A percentile compares a stretch with the other conserved stretches of the same genome.
Conservation (phyloP, 1,140 invertebrate genomes). For the Battus philenor region DNA sequence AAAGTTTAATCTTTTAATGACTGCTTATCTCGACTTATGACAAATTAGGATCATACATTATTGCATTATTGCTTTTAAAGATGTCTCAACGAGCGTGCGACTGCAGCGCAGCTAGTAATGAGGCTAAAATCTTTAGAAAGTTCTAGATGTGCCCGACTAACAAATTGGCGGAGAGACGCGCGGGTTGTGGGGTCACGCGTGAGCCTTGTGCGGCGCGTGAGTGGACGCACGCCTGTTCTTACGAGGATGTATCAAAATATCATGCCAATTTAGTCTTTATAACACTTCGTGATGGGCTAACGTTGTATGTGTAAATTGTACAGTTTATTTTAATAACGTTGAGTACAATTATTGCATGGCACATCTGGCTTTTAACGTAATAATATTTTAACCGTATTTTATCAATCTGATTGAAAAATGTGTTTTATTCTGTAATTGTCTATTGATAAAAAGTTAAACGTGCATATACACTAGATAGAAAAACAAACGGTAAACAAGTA, state of each 20-base stretch:
- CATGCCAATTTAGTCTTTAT: conserved; percentile 20
- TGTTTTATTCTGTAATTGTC: neutral
- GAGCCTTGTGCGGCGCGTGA: conserved; percentile 25
- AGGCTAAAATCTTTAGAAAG: conserved; percentile 25
- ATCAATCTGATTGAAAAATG: no score
- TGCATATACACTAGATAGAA: no score
- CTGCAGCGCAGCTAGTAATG: conserved; percentile 8
- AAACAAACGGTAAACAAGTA: no score
- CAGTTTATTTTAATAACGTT: neutral
- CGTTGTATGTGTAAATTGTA: conserved; percentile 7
- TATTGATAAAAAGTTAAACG: no score
- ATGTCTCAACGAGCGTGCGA: conserved; percentile 17
- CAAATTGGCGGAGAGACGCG: conserved; percentile 37
- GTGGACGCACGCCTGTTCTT: conserved; percentile 24
- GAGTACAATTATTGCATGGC: neutral
- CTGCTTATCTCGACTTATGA: conserved; percentile 8
- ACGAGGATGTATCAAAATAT: conserved; percentile 8
- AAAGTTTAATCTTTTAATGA: no score
- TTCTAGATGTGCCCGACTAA: conserved; percentile 28
- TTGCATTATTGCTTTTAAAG: conserved; percentile 14
- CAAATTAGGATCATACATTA: conserved; percentile 16
- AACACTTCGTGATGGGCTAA: conserved; percentile 12
- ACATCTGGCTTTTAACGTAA: neutral
- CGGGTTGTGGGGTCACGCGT: conserved; percentile 32
- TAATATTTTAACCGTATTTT: neutral